Base-by-base conservation (phyloP, 1,140 invertebrate genomes). In the Lasaia peninsularis region DNA sequence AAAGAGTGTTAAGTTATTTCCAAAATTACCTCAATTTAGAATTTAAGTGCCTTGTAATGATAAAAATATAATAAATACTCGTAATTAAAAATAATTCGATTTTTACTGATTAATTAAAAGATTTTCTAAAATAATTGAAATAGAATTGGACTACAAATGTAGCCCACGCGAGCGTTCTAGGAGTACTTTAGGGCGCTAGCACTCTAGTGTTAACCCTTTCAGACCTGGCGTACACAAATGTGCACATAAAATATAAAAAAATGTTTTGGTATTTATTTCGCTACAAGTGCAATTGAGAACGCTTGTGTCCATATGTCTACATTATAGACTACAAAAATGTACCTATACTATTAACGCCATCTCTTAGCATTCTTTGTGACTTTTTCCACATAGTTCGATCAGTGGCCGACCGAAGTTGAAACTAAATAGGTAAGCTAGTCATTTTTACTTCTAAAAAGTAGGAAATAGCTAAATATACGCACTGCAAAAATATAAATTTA, bases 361-460 rank as follows among this genome's bases (percentile, higher is more conserved):
- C 61, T 69, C 60, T 61, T 63, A 52, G 58, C 58, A 40, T 52
- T 60, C n/a, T 49, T 40, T 70, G 57, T 50, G 10, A 66, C n/a
- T 56, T 62, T 66, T 70, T 66, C 54, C 34, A 57, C 60, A 66
- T 40, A 57, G 28, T 70, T 53, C 31, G 57, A 66, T 9, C 63
- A 70, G 64, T 70, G 51, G 59, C 57, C 34, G 59, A 62, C 58
- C 59, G 57, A 64, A 64, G 59, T 66, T 63, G 56, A 51, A 44
- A 24, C 35, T 62, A 7, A 60, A 59, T 40, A 58, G 62, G 63
- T 70, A 66, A 70, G 64, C 37, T 66, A 63, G 9, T 66, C 16
- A 64, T 63, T 70, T 69, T 70, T 56, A 63, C 62, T 57, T 60
- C 53, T 62, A 63, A 70, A 66, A 69, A 69, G 61, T 70, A 63